Evolutionary conservation across 1,140 invertebrate genomes (phyloP).

Genomic region (Cydia strobilella): DNA sequence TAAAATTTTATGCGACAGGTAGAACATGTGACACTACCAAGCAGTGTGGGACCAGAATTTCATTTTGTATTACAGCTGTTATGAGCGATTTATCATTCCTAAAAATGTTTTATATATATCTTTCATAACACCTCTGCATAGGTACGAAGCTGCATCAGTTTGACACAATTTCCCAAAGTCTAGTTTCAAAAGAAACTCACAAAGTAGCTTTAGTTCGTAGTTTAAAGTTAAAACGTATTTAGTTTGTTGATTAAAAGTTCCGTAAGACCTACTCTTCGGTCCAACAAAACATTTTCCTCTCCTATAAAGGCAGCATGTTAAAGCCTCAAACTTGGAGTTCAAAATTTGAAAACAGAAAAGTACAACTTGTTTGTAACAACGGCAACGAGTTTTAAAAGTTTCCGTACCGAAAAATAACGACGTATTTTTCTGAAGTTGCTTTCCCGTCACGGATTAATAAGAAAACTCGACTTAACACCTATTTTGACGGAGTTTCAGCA

Average conservation of each 20-base stretch:
- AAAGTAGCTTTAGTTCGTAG: neutral
- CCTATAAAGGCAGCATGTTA: conserved; percentile 13
- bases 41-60: too few relatives aligned
- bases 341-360: conserved; percentile 11
- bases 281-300: conserved; percentile 7
- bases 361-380: conserved; percentile 11
- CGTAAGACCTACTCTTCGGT: neutral
- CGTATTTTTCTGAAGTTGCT: conserved; percentile 5
- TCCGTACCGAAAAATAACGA: conserved; percentile 11
- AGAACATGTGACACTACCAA: too few relatives aligned
- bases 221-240: neutral
- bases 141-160: neutral
- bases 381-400: conserved; percentile 15
- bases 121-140: neutral
- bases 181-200: neutral
- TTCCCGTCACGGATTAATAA: conserved; percentile 18
- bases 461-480: neutral
- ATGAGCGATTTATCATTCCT: too few relatives aligned
- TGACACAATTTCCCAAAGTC: conserved; percentile 3
- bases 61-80: too few relatives aligned
- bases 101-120: too few relatives aligned
- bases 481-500: neutral
- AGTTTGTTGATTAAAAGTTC: conserved; percentile 12
- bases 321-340: neutral
- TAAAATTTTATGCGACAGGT: too few relatives aligned